Base-by-base conservation (phyloP, 1,140 invertebrate species). In the Galendromus occidentalis region DNA sequence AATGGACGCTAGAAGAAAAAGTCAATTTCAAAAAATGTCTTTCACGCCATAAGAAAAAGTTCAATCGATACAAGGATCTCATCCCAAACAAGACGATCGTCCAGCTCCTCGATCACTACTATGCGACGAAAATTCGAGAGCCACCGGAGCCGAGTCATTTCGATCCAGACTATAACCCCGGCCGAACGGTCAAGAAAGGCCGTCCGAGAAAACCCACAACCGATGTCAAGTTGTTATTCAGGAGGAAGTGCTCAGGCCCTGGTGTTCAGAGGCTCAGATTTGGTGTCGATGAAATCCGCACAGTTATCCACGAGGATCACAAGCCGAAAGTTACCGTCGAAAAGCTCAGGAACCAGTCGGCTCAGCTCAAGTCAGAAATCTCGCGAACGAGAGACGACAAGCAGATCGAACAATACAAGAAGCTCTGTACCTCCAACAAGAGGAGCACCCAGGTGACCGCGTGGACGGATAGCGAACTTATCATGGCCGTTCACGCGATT, bases 401-500 rank as follows among this genome's bases (percentile, higher is more conserved):
- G 45, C 45, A 59, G 51, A 33, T 59, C 25, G 51, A 59, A 59
- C 25, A 29, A 33, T 59, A 59, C 51, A 25, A 33, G 17, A n/a
- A 33, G 22, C 51, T 59, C 14, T 59, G 51, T 33, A 59, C 25
- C 33, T 29, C 25, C 9, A 59, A 22, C 25, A 59, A 59, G 4
- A 59, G 25, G 9, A 14, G 51, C 9, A 33, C 51, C 1, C 25
- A 25, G 51, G 51, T 17, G 14, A 59, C 51, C 12, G 25, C 51
- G 51, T 59, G 51, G 51, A 59, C 51, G 12, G 51, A 59, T 25
- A 59, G 51, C 22, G 51, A 59, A 22, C 51, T 59, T 18, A 59
- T 59, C 17, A 25, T 59, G 25, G 51, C 51, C 25, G 51, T 59
- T 14, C 51, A 59, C 33, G 25, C 51, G 12, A 59, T 96, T 41